Evolutionary conservation across 35 echinoderm and acorn worm species (phyloP), one percentile per base, ranked within the genome.

Genomic region (Lytechinus pictus): DNA sequence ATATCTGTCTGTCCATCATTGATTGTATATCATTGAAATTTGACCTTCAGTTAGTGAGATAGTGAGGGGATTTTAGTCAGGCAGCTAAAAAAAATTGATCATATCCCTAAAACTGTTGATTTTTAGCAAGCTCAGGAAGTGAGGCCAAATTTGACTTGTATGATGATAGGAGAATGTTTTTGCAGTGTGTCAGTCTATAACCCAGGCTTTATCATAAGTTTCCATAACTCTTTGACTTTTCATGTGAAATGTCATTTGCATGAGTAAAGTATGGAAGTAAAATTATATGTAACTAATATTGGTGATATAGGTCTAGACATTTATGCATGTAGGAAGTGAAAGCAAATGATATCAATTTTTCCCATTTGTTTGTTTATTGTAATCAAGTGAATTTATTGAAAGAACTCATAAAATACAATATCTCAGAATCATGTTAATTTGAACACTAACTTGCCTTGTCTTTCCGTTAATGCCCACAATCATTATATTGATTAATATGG

Each of bases 71-170:
- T 79, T 72, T 79, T 24, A 58, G n/a, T 79, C 66, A 4, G 66
- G 66, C 66, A 79, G 66, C 66, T 79, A 14, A 79, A 79, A 79
- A 79, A 79, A 79, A 79, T 79, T 79, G 66, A 79, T 79, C 66
- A 79, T 14, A 79, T 79, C 66, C 66, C 66, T 79, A 16, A 79
- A n/a, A 79, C 19, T 79, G 66, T 79, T 79, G 66, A 79, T 79
- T 79, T 79, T 79, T 79, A 24, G 66, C 14, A 27, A 79, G 66
- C 66, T 79, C 66, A 79, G 66, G 66, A 79, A 79, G 66, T 79
- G 21, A 24, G 3, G 66, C 66, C 66, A 79, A 7, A 79, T 79
- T 24, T 16, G 19, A 79, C 66, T 79, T 24, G 66, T 79, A 79
- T 79, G 66, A 24, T 24, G 66, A 79, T 79, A 24, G 16, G 4